Evolutionary conservation across 2,888 invertebrate species (phyloP).

Genomic region (Eudasyphora cyanicolor): DNA sequence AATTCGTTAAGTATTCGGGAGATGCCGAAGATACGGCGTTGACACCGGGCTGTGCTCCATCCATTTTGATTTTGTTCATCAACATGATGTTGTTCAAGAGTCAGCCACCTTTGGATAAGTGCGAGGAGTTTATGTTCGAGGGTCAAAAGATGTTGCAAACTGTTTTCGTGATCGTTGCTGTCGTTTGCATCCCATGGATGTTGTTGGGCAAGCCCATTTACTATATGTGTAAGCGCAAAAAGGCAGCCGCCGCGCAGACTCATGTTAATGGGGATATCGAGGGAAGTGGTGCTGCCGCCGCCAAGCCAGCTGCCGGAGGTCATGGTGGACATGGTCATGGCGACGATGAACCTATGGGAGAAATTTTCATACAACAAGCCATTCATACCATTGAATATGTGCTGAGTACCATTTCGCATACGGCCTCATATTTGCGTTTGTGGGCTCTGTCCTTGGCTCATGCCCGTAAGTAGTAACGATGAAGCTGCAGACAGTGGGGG

Average conservation of each 20-base stretch:
- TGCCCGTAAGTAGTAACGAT: slow-evolving; percentile 86
- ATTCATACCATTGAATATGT: slow-evolving; percentile 99
- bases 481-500: not conserved
- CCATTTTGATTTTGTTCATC: slow-evolving; percentile 88
- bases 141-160: slow-evolving; percentile 87
- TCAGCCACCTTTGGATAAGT: slow-evolving; percentile 78
- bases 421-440: slow-evolving; percentile 96
- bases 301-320: slow-evolving; percentile 24
- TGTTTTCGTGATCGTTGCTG: slow-evolving; percentile 87
- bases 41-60: slow-evolving; percentile 85
- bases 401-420: slow-evolving; percentile 96
- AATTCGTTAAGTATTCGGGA: slow-evolving; percentile 88
- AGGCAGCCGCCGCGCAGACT: too few species aligned
- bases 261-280: slow-evolving; percentile 40
- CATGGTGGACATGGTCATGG: slow-evolving; percentile 78
- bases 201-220: slow-evolving; percentile 93
- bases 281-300: not conserved
- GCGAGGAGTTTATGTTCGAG: slow-evolving; percentile 85
- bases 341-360: slow-evolving; percentile 86
- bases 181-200: slow-evolving; percentile 96
- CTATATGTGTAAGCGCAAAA: slow-evolving; percentile 83
- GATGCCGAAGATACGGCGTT: slow-evolving; percentile 77
- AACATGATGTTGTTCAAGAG: slow-evolving; percentile 88
- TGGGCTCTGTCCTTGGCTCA: slow-evolving; percentile 98
- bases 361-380: slow-evolving; percentile 94